Evolutionary conservation across 2,888 invertebrate genomes (phyloP).

Genomic region (Caenorhabditis sp.): DNA sequence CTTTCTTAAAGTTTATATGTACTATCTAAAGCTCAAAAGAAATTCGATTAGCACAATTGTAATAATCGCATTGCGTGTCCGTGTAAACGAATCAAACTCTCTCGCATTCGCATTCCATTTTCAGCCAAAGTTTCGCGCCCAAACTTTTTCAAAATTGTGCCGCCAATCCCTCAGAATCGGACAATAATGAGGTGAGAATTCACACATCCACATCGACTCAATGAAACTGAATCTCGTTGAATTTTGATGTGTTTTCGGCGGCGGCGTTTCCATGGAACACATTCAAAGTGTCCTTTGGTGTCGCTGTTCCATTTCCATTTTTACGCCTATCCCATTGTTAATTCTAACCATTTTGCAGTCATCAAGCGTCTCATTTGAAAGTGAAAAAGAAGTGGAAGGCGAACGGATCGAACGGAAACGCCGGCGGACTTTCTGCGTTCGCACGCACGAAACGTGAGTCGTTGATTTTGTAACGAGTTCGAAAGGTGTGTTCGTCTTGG

Average conservation of each 20-base stretch:
- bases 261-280: conserved; percentile 25
- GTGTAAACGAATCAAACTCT: background rate
- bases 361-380: conserved; percentile 50
- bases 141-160: conserved; percentile 31
- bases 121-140: conserved; percentile 33
- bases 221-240: background rate
- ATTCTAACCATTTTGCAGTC: conserved; percentile 23
- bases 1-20: no score
- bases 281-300: background rate
- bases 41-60: background rate
- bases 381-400: conserved; percentile 49
- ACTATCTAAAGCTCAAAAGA: no score
- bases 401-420: conserved; percentile 21
- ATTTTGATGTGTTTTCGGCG: background rate
- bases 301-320: background rate
- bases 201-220: background rate
- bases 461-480: background rate
- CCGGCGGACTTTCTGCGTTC: conserved; percentile 30
- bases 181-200: conserved; percentile 44
- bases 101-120: conserved; percentile 6
- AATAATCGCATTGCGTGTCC: background rate
- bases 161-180: conserved; percentile 23
- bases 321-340: background rate
- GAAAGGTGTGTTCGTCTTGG: no score
- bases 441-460: conserved; percentile 40